Percentiles rank a stretch among this genome's conserved stretches.
Conservation (phyloP, 2,113 vertebrate species). For the Aleadryas rufinucha region DNA sequence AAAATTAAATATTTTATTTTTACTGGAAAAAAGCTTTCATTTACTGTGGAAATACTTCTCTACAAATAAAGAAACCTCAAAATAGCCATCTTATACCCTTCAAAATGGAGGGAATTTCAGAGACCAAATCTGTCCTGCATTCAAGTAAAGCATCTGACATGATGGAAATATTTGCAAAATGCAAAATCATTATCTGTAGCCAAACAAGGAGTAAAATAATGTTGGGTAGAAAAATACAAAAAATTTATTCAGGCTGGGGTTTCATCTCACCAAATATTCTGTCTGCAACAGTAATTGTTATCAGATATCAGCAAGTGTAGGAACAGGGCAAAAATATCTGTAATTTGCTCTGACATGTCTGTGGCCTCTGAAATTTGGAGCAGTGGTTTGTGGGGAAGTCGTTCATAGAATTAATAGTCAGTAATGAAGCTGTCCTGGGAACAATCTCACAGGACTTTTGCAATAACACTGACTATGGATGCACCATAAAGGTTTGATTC, state of each 20-base stretch:
- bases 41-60: neutral
- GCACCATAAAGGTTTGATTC: neutral
- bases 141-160: neutral
- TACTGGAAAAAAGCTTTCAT: neutral
- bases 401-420: neutral
- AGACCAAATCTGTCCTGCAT: neutral
- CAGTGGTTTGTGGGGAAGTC: neutral
- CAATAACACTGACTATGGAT: neutral
- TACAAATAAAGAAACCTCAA: neutral
- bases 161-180: neutral
- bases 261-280: neutral
- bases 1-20: neutral
- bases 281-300: neutral
- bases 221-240: neutral
- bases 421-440: neutral
- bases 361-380: neutral
- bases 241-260: accelerated
- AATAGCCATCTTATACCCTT: neutral
- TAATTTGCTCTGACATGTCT: neutral
- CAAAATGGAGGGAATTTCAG: neutral
- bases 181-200: neutral
- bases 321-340: neutral
- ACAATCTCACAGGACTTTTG: neutral
- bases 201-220: neutral
- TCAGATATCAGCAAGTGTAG: neutral